Evolutionary conservation across 2,113 vertebrate species (phyloP).

Genomic region (Crotalus horridus): DNA sequence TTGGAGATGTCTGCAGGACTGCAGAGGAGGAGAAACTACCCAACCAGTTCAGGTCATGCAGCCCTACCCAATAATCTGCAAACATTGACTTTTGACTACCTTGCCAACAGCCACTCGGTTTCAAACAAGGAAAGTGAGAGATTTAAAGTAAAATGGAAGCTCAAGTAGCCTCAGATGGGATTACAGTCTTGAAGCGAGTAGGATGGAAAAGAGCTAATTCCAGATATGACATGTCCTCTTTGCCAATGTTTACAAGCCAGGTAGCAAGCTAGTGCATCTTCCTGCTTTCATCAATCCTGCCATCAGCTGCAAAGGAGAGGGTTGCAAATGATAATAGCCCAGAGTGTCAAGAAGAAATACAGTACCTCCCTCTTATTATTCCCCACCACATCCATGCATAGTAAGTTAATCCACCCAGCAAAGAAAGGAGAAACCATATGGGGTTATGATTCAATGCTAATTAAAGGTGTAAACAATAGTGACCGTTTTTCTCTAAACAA

Average conservation of each 20-base stretch:
- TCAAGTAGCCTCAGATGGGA: not conserved
- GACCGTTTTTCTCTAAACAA: slow-evolving; percentile 29
- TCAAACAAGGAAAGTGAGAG: not conserved
- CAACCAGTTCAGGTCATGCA: not conserved
- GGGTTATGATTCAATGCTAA: slow-evolving; percentile 59
- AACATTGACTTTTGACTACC: not conserved
- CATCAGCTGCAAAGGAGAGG: not conserved
- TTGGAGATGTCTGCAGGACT: not conserved
- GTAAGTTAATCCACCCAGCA: slow-evolving; percentile 5
- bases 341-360: slow-evolving; percentile 18
- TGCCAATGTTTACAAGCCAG: not conserved
- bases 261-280: not conserved
- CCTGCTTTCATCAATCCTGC: not conserved
- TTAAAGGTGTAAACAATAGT: slow-evolving; percentile 64
- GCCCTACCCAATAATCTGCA: not conserved
- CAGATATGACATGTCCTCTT: not conserved
- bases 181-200: not conserved
- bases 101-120: not conserved
- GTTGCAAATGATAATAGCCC: not conserved
- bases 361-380: slow-evolving; percentile 1
- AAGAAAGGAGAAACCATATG: slow-evolving; percentile 34
- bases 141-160: not conserved
- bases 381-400: slow-evolving; percentile 10
- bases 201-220: no score
- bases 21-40: not conserved